These are phyloP conservation scores for Lutjanus argentimaculatus DNA, from an alignment of 2,797 vertebrate species.

Conservation along the genomic window DNA sequence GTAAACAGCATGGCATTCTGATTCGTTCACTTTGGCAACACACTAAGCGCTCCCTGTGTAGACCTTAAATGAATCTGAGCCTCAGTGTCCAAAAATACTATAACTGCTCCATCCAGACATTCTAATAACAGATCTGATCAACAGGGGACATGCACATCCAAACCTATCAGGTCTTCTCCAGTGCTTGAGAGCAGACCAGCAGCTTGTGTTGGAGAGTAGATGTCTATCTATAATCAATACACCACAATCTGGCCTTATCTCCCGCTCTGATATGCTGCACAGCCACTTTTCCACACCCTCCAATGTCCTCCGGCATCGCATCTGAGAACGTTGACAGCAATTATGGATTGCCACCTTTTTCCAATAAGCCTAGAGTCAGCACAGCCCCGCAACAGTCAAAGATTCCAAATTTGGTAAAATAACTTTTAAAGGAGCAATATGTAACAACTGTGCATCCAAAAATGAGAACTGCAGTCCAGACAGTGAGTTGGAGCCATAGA, in stretches of 20 bases:
- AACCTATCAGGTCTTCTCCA: slow-evolving; percentile 59
- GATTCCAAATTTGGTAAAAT: slow-evolving; percentile 52
- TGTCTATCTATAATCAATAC: slow-evolving; percentile 84
- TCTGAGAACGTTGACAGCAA: slow-evolving; percentile 71
- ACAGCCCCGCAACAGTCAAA: slow-evolving; percentile 30
- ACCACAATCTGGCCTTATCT: slow-evolving; percentile 82
- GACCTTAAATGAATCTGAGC: slow-evolving; percentile 45
- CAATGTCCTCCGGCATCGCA: slow-evolving; percentile 64
- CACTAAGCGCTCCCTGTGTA: slow-evolving; percentile 4
- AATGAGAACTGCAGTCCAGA: no score
- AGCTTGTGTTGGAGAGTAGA: slow-evolving; percentile 77
- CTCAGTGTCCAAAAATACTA: slow-evolving; percentile 22
- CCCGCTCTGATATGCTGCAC: slow-evolving; percentile 73
- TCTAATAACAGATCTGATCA: slow-evolving; percentile 71
- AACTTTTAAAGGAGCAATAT: slow-evolving; percentile 27
- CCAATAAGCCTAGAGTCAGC: slow-evolving; percentile 68
- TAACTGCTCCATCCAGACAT: slow-evolving; percentile 48
- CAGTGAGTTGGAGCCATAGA: no score
- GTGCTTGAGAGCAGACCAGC: slow-evolving; percentile 60
- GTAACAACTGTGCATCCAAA: no score
- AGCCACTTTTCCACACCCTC: slow-evolving; percentile 76
- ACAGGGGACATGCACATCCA: slow-evolving; percentile 55
- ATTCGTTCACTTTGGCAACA: slow-evolving; percentile 33
- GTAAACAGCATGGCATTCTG: slow-evolving; percentile 18
- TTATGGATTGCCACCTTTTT: slow-evolving; percentile 75